Base-by-base conservation (phyloP, 2,113 vertebrate genomes). In the Helogale parvula region DNA sequence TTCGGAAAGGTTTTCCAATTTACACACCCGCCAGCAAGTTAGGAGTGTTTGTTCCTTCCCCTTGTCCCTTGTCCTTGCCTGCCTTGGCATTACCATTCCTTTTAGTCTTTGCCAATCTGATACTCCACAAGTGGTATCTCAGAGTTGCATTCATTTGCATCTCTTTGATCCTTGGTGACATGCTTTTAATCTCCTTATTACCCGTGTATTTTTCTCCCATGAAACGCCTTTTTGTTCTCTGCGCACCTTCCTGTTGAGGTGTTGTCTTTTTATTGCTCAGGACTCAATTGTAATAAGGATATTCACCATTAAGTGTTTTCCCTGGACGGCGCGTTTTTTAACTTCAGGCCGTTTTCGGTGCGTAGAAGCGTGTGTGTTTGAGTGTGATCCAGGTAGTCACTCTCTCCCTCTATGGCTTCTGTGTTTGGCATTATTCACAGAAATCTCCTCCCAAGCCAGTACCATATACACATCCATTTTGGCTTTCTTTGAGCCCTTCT, bases 171-270 rank as follows among this genome's bases (percentile, higher is more conserved):
- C 27, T 4, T 14, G 71, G 19, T 77, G 45, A 52, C 41, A 65
- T n/a, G 41, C n/a, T 85, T 97, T 94, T 88, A 68, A 94, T 97
- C 95, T 96, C 33, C 50, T 57, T 69, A 69, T 68, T 88, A 82
- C 38, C 47, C 13, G 47, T 54, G 95, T 93, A 4, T 60, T 27
- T 76, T 94, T 92, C 81, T 93, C 52, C 66, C 47, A 0, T 38
- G 45, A 88, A 25, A 77, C 90, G 76, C 74, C 83, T 79, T 72
- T 90, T 82, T 90, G 47, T 50, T 41, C 68, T 92, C 60, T 63
- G 65, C 52, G 25, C 19, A 10, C 63, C 63, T 91, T 93, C 54
- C 57, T 74, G 60, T 52, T 68, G 79, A 96, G 3, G 0, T 16
- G 0, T 86, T 86, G 47, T 68, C 52, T 74, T 81, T 81, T 79